Conservation (phyloP, 2,113 vertebrate species). For the Brachirus orientalis region DNA sequence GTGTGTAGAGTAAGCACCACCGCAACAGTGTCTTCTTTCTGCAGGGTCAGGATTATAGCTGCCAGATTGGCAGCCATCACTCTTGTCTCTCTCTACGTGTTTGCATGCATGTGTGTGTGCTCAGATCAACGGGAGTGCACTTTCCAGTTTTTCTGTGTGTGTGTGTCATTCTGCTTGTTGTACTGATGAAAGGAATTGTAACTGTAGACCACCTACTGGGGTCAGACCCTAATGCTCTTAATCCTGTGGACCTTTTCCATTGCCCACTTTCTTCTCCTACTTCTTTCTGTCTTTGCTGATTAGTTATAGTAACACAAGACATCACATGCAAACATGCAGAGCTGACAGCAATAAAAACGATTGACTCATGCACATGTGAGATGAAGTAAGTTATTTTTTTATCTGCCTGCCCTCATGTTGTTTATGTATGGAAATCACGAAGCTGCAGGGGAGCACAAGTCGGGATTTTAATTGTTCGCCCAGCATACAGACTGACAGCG, state of each 20-base stretch:
- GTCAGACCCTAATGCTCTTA: slow-evolving; percentile 75
- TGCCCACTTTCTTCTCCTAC: slow-evolving; percentile 25
- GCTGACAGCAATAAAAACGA: slow-evolving; percentile 6
- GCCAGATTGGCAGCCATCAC: slow-evolving; percentile 86
- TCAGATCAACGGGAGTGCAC: slow-evolving; percentile 27
- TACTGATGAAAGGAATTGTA: slow-evolving; percentile 89
- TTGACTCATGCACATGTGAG: slow-evolving; percentile 36
- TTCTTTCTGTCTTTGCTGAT: slow-evolving; percentile 14
- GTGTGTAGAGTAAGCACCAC: slow-evolving; percentile 52
- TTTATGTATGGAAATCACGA: slow-evolving; percentile 56
- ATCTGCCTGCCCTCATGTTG: slow-evolving; percentile 72
- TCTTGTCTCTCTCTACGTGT: slow-evolving; percentile 69
- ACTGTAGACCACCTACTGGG: slow-evolving; percentile 87
- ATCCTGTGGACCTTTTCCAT: slow-evolving; percentile 70
- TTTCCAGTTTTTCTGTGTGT: slow-evolving; percentile 27
- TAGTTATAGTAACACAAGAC: not conserved
- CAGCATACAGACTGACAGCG: slow-evolving; percentile 20
- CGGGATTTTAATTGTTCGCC: slow-evolving; percentile 47
- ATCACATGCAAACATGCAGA: slow-evolving; percentile 5
- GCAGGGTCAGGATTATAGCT: slow-evolving; percentile 68
- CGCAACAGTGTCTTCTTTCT: slow-evolving; percentile 70
- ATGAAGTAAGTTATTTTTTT: slow-evolving; percentile 45
- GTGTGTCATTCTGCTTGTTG: slow-evolving; percentile 83
- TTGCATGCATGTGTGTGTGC: not conserved
- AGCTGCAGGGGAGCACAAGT: slow-evolving; percentile 30